These are phyloP conservation scores for Mobula birostris DNA, from an alignment of 2,113 vertebrate genomes.

Conservation along the genomic window DNA sequence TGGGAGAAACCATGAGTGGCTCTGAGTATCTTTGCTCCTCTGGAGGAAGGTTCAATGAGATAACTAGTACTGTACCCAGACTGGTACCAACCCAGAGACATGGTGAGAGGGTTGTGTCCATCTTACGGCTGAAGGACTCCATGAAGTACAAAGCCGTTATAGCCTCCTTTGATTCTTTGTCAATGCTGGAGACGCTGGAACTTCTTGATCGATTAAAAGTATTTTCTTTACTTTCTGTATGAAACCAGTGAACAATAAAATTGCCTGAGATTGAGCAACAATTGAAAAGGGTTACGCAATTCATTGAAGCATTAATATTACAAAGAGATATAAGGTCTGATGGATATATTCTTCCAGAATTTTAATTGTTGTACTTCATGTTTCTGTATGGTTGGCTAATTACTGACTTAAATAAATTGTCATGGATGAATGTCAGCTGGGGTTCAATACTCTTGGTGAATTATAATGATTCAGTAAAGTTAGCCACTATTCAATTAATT, in stretches of 20 bases:
- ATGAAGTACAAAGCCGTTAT: slow-evolving; percentile 86
- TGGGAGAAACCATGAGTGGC: slow-evolving; percentile 71
- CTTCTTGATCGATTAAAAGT: slow-evolving; percentile 93
- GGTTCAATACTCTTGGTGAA: neutral
- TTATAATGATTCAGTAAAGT: neutral
- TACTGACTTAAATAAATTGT: neutral
- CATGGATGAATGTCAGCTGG: neutral
- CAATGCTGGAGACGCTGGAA: slow-evolving; percentile 95
- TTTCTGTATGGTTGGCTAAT: neutral
- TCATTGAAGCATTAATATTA: neutral
- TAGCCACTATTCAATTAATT: neutral
- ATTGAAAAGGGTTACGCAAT: neutral
- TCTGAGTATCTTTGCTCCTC: slow-evolving; percentile 84
- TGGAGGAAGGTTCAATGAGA: slow-evolving; percentile 79
- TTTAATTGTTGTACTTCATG: neutral
- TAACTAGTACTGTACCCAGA: slow-evolving; percentile 77
- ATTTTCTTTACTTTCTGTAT: slow-evolving; percentile 84
- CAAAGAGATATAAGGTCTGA: neutral
- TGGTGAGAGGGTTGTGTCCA: slow-evolving; percentile 67
- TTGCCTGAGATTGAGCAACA: neutral
- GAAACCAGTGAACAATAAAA: slow-evolving; percentile 31
- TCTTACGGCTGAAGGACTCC: slow-evolving; percentile 82
- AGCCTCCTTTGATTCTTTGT: slow-evolving; percentile 88
- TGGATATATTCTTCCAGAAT: neutral
- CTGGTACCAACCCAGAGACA: slow-evolving; percentile 96